Conservation (phyloP, 2,113 vertebrate genomes). For the Onychostoma macrolepis region DNA sequence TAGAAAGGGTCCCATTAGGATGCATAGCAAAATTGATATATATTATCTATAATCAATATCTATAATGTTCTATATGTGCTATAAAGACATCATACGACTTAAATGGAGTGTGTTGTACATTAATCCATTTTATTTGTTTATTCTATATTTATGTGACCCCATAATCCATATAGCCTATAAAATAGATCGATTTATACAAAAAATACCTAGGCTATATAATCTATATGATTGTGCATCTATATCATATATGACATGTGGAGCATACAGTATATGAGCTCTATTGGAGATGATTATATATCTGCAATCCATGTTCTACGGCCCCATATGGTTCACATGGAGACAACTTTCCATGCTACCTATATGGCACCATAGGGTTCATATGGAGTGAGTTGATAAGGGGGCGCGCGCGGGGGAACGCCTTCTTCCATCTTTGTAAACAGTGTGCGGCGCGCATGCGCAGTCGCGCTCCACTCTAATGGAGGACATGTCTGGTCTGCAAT, state of each 20-base stretch:
- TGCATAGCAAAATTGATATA: neutral
- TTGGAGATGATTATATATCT: no score
- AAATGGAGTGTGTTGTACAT: neutral
- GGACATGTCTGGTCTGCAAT: slow-evolving; percentile 65
- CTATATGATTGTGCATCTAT: neutral
- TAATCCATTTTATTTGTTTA: neutral
- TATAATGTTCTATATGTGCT: neutral
- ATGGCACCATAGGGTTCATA: neutral
- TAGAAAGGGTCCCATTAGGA: neutral
- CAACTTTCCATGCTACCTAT: neutral
- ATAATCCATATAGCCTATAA: neutral
- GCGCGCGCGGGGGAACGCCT: slow-evolving; percentile 59
- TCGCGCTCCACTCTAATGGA: slow-evolving; percentile 72
- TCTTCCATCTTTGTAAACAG: slow-evolving; percentile 72
- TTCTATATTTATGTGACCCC: neutral
- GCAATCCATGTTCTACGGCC: neutral
- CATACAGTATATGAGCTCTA: neutral
- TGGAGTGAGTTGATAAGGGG: slow-evolving; percentile 3
- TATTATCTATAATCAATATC: neutral
- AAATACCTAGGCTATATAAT: neutral
- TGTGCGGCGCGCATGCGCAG: slow-evolving; percentile 71
- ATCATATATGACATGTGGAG: neutral
- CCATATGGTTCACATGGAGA: no score
- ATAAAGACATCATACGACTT: neutral
- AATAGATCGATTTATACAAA: no score